Conservation (phyloP, 2,888 invertebrate genomes). For the Salpingus planirostris region DNA sequence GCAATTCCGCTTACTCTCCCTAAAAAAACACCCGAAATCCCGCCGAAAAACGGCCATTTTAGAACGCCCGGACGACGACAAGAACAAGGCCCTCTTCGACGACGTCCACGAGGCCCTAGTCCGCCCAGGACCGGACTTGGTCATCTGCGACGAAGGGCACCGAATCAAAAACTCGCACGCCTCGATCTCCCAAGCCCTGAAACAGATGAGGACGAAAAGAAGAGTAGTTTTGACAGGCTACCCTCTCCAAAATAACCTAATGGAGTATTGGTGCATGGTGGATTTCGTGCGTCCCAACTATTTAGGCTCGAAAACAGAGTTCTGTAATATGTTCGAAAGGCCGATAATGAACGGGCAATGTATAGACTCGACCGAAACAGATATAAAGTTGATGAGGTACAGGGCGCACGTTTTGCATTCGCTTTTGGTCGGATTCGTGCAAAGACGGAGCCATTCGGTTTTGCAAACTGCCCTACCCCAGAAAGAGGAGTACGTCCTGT, state of each 20-base stretch:
- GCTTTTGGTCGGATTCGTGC: constrained; percentile 86
- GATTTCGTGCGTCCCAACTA: constrained; percentile 98
- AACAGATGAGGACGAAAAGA: constrained; percentile 88
- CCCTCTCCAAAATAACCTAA: constrained; percentile 93
- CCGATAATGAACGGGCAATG: constrained; percentile 99
- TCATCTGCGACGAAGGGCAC: constrained; percentile 96
- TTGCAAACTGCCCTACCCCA: constrained; percentile 86
- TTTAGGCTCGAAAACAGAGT: constrained; percentile 92
- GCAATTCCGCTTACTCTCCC: constrained; percentile 81
- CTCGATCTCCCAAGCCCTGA: constrained; percentile 89
- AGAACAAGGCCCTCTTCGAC: constrained; percentile 67
- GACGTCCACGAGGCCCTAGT: constrained; percentile 79
- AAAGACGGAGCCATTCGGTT: constrained; percentile 88
- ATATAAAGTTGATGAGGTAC: constrained; percentile 88
- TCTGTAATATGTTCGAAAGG: constrained; percentile 96
- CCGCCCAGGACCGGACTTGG: constrained; percentile 85
- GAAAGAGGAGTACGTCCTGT: constrained; percentile 89
- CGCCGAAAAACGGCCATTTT: constrained; percentile 48
- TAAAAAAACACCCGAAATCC: constrained; percentile 61
- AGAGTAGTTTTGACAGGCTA: constrained; percentile 96
- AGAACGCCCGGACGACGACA: constrained; percentile 47
- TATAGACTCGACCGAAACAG: constrained; percentile 90
- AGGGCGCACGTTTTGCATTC: constrained; percentile 93
- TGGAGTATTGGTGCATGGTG: constrained; percentile 98
- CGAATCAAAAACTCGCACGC: constrained; percentile 97